A percentile compares a stretch with the other conserved stretches of the same genome.
Evolutionary conservation across 1,140 invertebrate species (phyloP).

Genomic region (Cydia amplana): DNA sequence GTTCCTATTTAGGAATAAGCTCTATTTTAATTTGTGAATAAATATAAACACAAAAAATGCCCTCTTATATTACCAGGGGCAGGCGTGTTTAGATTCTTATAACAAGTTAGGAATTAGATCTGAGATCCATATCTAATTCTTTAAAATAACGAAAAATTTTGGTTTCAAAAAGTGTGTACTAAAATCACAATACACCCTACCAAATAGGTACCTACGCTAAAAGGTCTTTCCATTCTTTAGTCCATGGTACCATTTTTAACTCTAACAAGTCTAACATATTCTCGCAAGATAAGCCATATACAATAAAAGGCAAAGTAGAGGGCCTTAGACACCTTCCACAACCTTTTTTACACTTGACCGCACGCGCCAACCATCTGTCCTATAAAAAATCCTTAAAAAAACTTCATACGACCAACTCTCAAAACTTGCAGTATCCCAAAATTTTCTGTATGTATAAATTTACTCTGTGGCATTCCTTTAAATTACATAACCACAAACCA

Average conservation of each 20-base stretch:
- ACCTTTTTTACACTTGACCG: neutral
- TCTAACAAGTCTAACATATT: neutral
- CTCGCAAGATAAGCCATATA: neutral
- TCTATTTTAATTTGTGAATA: too few species aligned
- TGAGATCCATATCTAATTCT: too few species aligned
- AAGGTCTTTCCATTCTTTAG: too few species aligned
- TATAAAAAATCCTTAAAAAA: constrained; percentile 22
- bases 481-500: neutral
- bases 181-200: too few species aligned
- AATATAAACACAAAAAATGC: too few species aligned
- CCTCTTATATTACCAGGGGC: too few species aligned
- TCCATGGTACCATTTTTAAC: neutral
- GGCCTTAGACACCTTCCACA: neutral
- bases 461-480: neutral
- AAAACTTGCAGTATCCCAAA: neutral
- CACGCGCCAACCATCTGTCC: constrained; percentile 12
- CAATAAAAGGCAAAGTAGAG: neutral
- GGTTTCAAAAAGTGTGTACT: too few species aligned
- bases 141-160: too few species aligned
- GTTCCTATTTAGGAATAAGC: too few species aligned
- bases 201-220: too few species aligned
- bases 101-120: too few species aligned
- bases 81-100: too few species aligned
- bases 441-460: neutral
- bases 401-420: neutral